phyloP scores from a whole-genome alignment of 2,797 vertebrate genomes.

The Tarsius wallacei region DNA sequence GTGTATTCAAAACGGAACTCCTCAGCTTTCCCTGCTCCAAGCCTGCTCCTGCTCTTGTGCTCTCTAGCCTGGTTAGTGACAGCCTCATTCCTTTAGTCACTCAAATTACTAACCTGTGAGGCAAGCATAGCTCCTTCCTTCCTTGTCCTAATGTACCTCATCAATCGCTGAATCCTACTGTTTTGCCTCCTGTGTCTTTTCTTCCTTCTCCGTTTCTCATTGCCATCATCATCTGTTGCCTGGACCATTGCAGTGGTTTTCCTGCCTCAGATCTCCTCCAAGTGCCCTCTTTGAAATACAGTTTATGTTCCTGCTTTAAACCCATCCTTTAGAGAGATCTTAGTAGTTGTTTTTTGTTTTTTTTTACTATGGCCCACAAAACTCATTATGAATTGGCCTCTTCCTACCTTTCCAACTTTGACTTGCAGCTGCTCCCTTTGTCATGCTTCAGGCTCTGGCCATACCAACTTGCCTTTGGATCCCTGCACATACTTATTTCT shows the following conservation, averaged over 20 bases:
- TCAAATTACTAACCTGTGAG: not conserved
- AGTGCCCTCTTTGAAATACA: constrained; percentile 11
- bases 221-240: not conserved
- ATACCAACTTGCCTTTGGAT: not conserved
- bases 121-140: not conserved
- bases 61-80: not conserved
- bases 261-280: not conserved
- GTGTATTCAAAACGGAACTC: not conserved
- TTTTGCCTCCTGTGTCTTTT: not conserved
- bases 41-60: not conserved
- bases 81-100: not conserved
- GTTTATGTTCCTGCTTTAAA: not conserved
- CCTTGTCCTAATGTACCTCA: not conserved
- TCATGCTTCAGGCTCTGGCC: not conserved
- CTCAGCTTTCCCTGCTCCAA: not conserved
- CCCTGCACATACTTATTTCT: not conserved
- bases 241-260: not conserved
- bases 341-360: no score
- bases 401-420: not conserved
- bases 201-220: not conserved
- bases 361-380: not conserved
- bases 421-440: not conserved
- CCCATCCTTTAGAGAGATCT: not conserved
- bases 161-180: not conserved
- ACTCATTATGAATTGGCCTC: not conserved